Percentiles rank a stretch among this genome's conserved stretches.
Conservation (phyloP, 1,140 invertebrate genomes). For the Cecropterus lyciades region DNA sequence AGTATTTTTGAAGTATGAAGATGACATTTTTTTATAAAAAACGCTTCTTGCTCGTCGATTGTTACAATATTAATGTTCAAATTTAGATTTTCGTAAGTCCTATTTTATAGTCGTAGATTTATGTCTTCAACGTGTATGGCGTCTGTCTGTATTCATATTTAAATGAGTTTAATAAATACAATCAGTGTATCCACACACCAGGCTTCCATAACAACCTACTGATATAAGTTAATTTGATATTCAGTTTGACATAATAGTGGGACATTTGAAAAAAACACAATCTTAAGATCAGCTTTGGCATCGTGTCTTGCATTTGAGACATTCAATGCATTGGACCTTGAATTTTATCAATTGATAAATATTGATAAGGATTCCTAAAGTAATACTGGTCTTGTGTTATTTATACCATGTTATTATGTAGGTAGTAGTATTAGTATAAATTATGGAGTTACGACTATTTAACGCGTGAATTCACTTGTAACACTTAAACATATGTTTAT, state of each 20-base stretch:
- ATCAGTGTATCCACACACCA: neutral
- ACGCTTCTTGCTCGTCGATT: too few relatives aligned
- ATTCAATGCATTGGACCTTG: conserved; percentile 10
- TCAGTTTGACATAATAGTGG: conserved; percentile 19
- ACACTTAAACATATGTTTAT: too few relatives aligned
- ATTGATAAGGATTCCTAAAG: conserved; percentile 23
- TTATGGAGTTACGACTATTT: neutral
- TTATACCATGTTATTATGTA: neutral
- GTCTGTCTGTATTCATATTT: conserved; percentile 16
- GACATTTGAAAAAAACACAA: conserved; percentile 23
- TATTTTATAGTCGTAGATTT: neutral
- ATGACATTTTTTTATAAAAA: too few relatives aligned
- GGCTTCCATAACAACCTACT: neutral
- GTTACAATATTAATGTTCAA: too few relatives aligned
- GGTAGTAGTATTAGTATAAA: too few relatives aligned
- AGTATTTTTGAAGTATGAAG: too few relatives aligned
- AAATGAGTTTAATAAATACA: conserved; percentile 8
- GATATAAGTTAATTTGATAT: conserved; percentile 24
- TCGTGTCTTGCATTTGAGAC: conserved; percentile 20
- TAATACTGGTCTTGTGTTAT: conserved; percentile 1
- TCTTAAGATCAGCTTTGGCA: conserved; percentile 16
- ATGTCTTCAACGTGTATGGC: neutral
- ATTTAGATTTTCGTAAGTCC: too few relatives aligned
- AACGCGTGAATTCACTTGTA: too few relatives aligned
- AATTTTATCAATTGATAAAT: conserved; percentile 26